phyloP scores from a whole-genome alignment of 2,113 vertebrate genomes.

The Thunnus maccoyii region DNA sequence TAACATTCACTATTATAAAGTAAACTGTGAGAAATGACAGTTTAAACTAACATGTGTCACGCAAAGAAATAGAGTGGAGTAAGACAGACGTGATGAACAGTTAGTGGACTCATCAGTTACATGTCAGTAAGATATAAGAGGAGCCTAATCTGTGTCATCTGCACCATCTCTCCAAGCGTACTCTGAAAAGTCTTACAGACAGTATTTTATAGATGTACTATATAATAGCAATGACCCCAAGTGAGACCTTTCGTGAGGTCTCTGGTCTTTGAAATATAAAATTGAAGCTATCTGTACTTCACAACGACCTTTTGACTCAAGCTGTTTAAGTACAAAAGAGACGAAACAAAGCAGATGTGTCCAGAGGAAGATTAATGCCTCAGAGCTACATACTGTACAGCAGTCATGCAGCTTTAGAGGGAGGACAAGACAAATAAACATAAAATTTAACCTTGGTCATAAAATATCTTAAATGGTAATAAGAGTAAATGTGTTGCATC shows the following conservation, averaged over 20 bases:
- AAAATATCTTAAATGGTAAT: too few species aligned
- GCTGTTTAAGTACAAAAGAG: neutral
- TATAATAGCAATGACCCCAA: neutral
- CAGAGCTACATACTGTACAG: neutral
- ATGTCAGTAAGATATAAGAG: neutral
- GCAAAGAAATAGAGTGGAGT: neutral
- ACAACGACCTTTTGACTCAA: neutral
- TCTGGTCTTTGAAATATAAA: constrained; percentile 1
- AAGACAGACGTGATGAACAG: neutral
- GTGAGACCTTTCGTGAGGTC: neutral
- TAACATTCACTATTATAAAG: neutral
- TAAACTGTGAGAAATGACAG: neutral
- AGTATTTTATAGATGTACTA: neutral
- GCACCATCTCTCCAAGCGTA: neutral
- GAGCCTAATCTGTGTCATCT: neutral
- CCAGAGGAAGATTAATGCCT: neutral
- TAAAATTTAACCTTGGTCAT: too few species aligned
- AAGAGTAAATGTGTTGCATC: too few species aligned
- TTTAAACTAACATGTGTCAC: neutral
- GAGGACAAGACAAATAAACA: too few species aligned
- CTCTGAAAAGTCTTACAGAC: neutral
- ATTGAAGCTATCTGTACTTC: neutral
- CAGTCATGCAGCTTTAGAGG: too few species aligned
- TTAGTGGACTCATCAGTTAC: constrained; percentile 3
- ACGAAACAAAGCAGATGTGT: neutral